phyloP scores from a whole-genome alignment of 92 coral and sea anemone genomes.

The Paramuricea clavata region DNA sequence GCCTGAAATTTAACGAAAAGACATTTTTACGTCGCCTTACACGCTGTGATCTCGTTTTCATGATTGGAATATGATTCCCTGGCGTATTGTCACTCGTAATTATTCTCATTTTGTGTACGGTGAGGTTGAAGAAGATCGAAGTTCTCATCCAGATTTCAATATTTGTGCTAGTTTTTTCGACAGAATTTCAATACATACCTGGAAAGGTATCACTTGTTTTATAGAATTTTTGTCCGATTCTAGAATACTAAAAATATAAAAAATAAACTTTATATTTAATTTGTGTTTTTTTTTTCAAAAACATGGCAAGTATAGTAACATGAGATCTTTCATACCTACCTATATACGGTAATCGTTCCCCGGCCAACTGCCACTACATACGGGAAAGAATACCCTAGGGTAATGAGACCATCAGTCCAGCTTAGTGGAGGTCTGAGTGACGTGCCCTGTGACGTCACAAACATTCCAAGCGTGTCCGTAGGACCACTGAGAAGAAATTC shows the following conservation, averaged over 20 bases:
- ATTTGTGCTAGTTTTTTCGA: too few relatives aligned
- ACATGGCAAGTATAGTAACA: too few relatives aligned
- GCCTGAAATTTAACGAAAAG: conserved; percentile 64
- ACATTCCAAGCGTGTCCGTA: conserved; percentile 95
- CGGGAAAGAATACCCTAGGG: conserved; percentile 94
- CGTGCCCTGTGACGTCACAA: conserved; percentile 98
- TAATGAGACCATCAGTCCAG: conserved; percentile 89
- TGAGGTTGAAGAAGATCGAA: too few relatives aligned
- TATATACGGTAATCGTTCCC: conserved; percentile 79
- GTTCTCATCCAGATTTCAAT: too few relatives aligned
- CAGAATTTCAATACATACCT: too few relatives aligned
- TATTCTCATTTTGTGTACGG: too few relatives aligned
- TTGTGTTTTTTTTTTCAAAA: too few relatives aligned
- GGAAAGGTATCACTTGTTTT: conserved; percentile 87
- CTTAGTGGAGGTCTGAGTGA: conserved; percentile 96
- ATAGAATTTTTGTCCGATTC: conserved; percentile 89
- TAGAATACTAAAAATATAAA: conserved; percentile 74
- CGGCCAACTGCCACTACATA: conserved; percentile 83
- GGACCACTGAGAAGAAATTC: conserved; percentile 99
- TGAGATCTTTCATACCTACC: conserved; percentile 67
- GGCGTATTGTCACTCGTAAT: too few relatives aligned
- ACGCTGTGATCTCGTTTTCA: too few relatives aligned
- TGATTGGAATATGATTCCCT: too few relatives aligned
- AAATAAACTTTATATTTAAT: too few relatives aligned
- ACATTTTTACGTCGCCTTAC: background rate